Evolutionary conservation across 1,140 invertebrate genomes (phyloP), one percentile per base, ranked within the genome.

Genomic region (Nautilus pompilius): DNA sequence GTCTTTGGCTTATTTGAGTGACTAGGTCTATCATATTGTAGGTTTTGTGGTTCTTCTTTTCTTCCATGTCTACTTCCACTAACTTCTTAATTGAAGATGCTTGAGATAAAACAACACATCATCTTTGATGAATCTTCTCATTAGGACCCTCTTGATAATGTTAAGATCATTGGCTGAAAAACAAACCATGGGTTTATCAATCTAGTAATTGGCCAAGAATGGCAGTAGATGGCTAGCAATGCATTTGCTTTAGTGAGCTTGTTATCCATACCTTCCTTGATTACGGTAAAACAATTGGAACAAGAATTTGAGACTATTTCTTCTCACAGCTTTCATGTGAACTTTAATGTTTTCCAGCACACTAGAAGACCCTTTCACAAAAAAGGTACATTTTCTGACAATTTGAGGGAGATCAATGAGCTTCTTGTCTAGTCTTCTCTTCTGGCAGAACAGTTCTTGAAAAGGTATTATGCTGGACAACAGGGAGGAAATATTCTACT

Each of bases 381-480:
- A 15, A 45, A 48, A 4, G 26, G 20, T 2, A 51, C 57, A 60
- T 69, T 69, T 20, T 69, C 67, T 17, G 66, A 20, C 64, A 65
- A 65, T 41, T 67, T n/a, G n/a, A 70, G n/a, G 20, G 66, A 66
- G 26, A 70, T 30, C 10, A 24, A 54, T 22, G 22, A 3, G 29
- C 24, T 41, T n/a, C 49, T 61, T 53, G 67, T 66, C 32, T 49
- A 67, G 41, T 67, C 66, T 22, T 67, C 66, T 29, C 57, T 53
- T 10, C 68, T 34, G 33, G 68, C 65, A 24, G 58, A 57, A 24
- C 56, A 60, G 15, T 67, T 62, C 20, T 57, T 36, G 53, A 67
- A 67, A 22, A 64, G 49, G 20, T 13, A 45, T 29, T 66, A 71
- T 17, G 20, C 45, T 33, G 13, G 22, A 20, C 1, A 71, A 55